Base-by-base conservation (phyloP, 2,113 vertebrate species). In the Coturnix japonica region DNA sequence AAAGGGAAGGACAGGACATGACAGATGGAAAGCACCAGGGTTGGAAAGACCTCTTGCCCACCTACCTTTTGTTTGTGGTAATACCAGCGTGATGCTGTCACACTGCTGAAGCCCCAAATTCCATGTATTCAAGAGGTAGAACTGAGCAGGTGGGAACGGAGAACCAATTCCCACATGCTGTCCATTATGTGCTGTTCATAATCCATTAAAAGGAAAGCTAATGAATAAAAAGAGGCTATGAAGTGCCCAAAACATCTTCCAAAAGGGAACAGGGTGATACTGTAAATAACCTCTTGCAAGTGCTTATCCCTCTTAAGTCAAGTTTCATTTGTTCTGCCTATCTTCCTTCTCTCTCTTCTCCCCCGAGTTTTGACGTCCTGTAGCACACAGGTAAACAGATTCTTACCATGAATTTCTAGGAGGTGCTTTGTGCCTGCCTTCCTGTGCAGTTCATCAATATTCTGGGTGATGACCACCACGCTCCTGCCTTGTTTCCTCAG, bases 401-500 rank as follows among this genome's bases (percentile, higher is more conserved):
- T 39, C 98, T 97, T 95, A 99, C 99, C 99, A 0, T 99, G 99
- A 89, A 99, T 98, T 93, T 98, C 99, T 67, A 99, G 97, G 84
- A 99, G 97, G 65, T 98, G 97, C 93, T 98, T 99, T 70, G 99
- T 99, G 70, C 99, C 99, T 13, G 99, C 99, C 90, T 97, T 98
- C 41, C 94, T 97, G 96, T 99, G 99, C 39, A 99, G 97, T 53
- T 99, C 98, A 14, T 99, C 99, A 0, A 99, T 98, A 90, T 99
- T 99, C 97, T 99, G 99, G 0, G 99, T 99, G 88, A 99, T 99
- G 86, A 99, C 98, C 23, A 98, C 97, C 31, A 99, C 96, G 0
- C 97, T 97, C 51, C 99, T 98, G 0, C 99, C 99, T 89, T 99
- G 98, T 78, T 97, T 97, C 82, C 95, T 98, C 79, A 99, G 98